Conservation (phyloP, 2,888 invertebrate species). For the Aphodius granarius region DNA sequence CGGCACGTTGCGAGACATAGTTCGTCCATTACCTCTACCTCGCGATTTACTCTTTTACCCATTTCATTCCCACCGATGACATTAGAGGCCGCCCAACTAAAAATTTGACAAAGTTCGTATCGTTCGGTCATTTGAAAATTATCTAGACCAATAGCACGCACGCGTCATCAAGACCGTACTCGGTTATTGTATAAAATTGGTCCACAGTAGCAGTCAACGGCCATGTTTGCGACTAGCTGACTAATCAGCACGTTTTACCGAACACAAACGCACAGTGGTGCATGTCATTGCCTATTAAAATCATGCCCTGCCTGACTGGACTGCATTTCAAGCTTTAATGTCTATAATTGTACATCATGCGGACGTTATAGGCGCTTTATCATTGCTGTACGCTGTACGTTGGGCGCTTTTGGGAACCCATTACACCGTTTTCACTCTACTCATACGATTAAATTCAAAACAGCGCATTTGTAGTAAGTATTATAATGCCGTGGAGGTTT, state of each 20-base stretch:
- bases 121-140: slow-evolving; percentile 23
- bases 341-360: slow-evolving; percentile 44
- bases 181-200: not conserved
- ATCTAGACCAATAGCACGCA: slow-evolving; percentile 36
- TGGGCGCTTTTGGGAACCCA: not conserved
- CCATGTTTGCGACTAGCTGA: slow-evolving; percentile 45
- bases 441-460: slow-evolving; percentile 5
- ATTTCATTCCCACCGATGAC: not conserved
- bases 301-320: slow-evolving; percentile 44
- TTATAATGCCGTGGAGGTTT: not conserved
- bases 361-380: slow-evolving; percentile 32
- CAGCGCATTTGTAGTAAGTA: not conserved
- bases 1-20: not conserved
- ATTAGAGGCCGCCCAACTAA: too few species aligned
- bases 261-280: slow-evolving; percentile 45
- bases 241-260: slow-evolving; percentile 53
- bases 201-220: slow-evolving; percentile 24
- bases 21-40: not conserved
- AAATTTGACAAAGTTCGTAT: too few species aligned
- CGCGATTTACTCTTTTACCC: not conserved
- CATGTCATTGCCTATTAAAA: slow-evolving; percentile 54
- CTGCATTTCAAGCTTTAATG: slow-evolving; percentile 46
- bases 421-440: slow-evolving; percentile 6
- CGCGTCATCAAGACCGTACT: not conserved
- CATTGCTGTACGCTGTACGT: slow-evolving; percentile 4